phyloP scores from a whole-genome alignment of 2,113 vertebrate genomes.

The Oreotrochilus melanogaster region DNA sequence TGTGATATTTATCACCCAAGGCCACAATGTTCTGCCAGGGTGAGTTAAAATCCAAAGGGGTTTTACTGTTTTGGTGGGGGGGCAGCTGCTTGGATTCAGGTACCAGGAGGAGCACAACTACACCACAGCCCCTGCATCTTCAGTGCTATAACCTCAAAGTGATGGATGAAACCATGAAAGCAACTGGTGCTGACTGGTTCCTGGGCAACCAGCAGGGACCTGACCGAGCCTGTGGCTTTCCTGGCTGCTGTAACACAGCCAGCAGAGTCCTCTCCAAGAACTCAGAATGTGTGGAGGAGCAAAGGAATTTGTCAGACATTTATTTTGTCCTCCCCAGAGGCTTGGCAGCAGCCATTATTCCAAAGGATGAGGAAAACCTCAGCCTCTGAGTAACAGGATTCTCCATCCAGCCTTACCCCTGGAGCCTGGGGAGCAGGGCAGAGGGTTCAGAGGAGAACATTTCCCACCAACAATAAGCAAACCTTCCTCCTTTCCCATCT shows the following conservation, averaged over 20 bases:
- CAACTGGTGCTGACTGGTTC: not conserved
- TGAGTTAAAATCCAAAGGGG: not conserved
- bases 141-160: too few species aligned
- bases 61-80: not conserved
- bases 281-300: not conserved
- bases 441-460: not conserved
- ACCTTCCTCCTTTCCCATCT: not conserved
- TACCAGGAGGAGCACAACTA: not conserved
- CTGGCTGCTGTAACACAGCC: too few species aligned
- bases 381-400: not conserved
- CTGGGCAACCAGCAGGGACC: not conserved
- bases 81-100: not conserved
- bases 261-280: fast-evolving
- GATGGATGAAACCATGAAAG: not conserved
- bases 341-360: not conserved
- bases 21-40: not conserved
- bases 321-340: not conserved
- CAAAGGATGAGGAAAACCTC: not conserved
- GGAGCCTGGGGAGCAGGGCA: not conserved
- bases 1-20: not conserved
- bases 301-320: not conserved
- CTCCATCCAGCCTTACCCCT: fast-evolving
- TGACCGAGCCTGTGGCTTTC: not conserved
- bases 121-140: not conserved
- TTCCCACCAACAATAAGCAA: not conserved